Conservation (phyloP, 2,113 vertebrate species). For the Chiloscyllium plagiosum region DNA sequence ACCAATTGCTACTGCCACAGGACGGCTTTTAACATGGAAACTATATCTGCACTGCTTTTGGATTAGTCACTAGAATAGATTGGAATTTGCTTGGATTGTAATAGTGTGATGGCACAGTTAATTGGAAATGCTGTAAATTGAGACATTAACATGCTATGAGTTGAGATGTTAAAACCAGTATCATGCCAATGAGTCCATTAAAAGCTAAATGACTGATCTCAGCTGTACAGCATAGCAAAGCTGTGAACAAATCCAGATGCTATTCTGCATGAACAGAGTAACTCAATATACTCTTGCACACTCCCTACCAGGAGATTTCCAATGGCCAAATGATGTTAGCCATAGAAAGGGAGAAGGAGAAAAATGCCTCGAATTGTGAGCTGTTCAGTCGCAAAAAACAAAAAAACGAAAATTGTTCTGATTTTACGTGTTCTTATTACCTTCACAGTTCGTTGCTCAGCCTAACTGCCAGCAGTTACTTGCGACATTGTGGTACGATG, state of each 20-base stretch:
- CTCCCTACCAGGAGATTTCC: not conserved
- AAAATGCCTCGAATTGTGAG: not conserved
- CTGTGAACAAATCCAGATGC: not conserved
- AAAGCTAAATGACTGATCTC: not conserved
- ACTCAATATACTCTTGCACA: not conserved
- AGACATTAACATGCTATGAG: not conserved
- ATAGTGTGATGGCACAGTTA: not conserved
- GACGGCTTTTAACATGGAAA: not conserved
- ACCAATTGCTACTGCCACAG: not conserved
- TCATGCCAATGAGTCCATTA: not conserved
- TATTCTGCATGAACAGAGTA: not conserved
- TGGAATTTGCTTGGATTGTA: not conserved
- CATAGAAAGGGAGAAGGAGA: not conserved
- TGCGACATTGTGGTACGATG: conserved; percentile 92
- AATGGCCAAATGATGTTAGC: not conserved
- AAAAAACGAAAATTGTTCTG: not conserved
- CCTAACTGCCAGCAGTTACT: conserved; percentile 96
- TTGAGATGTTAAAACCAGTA: not conserved
- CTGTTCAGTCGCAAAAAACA: not conserved
- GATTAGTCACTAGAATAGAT: not conserved
- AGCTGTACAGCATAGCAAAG: not conserved
- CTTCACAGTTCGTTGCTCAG: conserved; percentile 85
- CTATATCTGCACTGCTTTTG: not conserved
- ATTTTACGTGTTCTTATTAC: not conserved
- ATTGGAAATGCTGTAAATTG: not conserved